Base-by-base conservation (phyloP, 30 jellyfish, hydroid and myxozoan genomes). In the Morbakka virulenta region DNA sequence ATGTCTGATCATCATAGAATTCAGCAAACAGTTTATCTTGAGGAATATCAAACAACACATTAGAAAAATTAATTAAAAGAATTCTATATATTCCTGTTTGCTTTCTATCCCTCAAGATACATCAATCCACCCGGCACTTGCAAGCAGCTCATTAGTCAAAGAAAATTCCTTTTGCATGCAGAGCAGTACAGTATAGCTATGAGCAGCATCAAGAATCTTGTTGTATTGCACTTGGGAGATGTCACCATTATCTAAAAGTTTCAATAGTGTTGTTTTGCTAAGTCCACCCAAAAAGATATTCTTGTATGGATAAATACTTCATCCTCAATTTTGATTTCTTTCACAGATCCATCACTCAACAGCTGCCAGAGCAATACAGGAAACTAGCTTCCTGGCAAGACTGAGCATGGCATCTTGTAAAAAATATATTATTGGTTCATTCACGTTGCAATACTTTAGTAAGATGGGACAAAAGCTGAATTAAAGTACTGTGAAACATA, bases 381-480 rank as follows among this genome's bases (percentile, higher is more conserved):
- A 27, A 2, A 75, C 94, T n/a, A 82, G 28, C 65, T 74, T 73
- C 26, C 34, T 76, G 24, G 76, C 90, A 0, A 82, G 34, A 20
- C 61, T 75, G 26, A 72, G 77, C 77, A 75, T 82, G 4, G 93
- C 65, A 25, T 24, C 24, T 52, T 82, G 14, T 48, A 82, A 28
- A 9, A 72, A 29, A 72, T 72, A 74, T 6, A 74, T 64, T 0
- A 63, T 57, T 11, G 94, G 94, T 25, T 67, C 92, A n/a, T 30
- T 51, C 79, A 30, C 88, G 48, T 50, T 80, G 91, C 31, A 80
- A 65, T 3, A 82, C 48, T 65, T 26, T 17, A 51, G 72, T 61
- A 47, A 72, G 73, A 57, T 72, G 80, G 30, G 94, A 57, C 28
- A 72, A 82, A n/a, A 82, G 80, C 14, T 66, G 89, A 9, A 80